Percentiles rank a stretch among this genome's conserved stretches.
phyloP scores from a whole-genome alignment of 2,888 invertebrate species.

The Tenthredo distinguenda region DNA sequence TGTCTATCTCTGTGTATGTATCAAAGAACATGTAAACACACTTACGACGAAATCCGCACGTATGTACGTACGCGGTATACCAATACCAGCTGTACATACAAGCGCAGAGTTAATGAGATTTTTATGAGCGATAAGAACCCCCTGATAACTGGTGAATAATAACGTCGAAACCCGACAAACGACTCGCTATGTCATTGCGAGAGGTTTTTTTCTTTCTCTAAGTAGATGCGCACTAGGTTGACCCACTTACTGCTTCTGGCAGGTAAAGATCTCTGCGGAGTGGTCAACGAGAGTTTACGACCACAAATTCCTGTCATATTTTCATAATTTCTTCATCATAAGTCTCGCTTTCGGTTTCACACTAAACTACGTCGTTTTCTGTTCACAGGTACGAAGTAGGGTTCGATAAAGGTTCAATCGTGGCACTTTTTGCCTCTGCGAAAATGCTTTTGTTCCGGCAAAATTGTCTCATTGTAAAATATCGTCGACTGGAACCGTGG shows the following conservation, averaged over 20 bases:
- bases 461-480: conserved; percentile 7
- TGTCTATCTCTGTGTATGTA: conserved; percentile 10
- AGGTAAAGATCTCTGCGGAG: background rate
- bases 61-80: background rate
- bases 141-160: conserved; percentile 32
- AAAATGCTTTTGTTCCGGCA: background rate
- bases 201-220: background rate
- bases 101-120: background rate
- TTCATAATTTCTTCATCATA: background rate
- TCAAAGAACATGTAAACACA: conserved; percentile 15
- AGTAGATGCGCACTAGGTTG: background rate
- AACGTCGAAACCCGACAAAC: conserved; percentile 23
- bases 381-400: background rate
- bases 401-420: background rate
- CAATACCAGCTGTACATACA: background rate
- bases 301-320: background rate
- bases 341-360: background rate
- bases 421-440: background rate
- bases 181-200: background rate
- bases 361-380: background rate
- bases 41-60: background rate
- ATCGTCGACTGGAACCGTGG: background rate
- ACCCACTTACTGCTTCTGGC: conserved; percentile 13
- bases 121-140: background rate
- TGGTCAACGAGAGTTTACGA: background rate